Conservation (phyloP, 2,113 vertebrate genomes). For the Accipiter virgatus region DNA sequence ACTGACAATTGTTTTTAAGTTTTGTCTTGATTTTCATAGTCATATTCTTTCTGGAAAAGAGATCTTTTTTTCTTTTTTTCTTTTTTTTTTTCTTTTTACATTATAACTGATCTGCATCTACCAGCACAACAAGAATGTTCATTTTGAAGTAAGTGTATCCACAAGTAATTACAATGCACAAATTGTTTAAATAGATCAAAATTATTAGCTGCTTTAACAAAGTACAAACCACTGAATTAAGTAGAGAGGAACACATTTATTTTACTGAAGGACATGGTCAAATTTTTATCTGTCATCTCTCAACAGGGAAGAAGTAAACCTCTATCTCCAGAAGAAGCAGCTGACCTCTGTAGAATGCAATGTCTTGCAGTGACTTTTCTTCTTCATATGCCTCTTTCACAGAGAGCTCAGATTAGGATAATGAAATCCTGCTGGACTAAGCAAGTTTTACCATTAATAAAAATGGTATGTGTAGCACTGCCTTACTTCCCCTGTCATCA, state of each 20-base stretch:
- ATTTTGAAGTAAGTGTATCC: neutral
- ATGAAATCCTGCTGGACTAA: neutral
- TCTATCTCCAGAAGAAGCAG: neutral
- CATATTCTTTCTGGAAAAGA: neutral
- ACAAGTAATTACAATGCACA: neutral
- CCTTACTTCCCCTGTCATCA: neutral
- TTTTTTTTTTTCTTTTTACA: neutral
- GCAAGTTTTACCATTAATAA: conserved; percentile 2
- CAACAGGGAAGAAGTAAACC: conserved; percentile 1
- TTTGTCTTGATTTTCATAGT: neutral
- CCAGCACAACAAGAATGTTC: neutral
- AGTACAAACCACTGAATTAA: neutral
- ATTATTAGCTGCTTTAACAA: neutral
- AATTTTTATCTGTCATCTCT: neutral
- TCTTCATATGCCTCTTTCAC: conserved; percentile 28
- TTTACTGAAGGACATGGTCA: neutral
- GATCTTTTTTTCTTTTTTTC: neutral
- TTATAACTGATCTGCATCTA: neutral
- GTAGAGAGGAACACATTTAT: neutral
- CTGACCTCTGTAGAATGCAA: conserved; percentile 42
- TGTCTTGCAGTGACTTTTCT: conserved; percentile 55
- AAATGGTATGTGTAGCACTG: neutral
- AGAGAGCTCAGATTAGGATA: conserved; percentile 29
- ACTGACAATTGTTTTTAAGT: neutral
- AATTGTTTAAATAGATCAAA: neutral